Conservation (phyloP, 2,113 vertebrate genomes). For the Crotalus horridus region DNA sequence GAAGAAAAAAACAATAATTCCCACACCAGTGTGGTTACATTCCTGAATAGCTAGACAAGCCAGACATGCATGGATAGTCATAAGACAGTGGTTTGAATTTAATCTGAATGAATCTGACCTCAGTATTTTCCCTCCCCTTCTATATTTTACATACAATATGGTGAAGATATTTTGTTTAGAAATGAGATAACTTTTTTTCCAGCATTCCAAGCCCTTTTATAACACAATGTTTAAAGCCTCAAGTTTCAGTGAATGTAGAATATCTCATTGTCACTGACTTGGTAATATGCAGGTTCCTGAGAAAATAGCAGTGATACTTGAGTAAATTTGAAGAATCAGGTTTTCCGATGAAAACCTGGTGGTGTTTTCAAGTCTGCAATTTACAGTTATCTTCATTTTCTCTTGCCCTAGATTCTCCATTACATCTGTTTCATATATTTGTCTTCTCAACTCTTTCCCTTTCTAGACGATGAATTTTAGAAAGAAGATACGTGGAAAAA, state of each 20-base stretch:
- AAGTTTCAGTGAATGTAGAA: neutral
- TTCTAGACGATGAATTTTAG: neutral
- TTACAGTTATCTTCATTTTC: neutral
- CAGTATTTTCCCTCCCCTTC: neutral
- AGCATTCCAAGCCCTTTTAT: neutral
- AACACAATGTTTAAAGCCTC: neutral
- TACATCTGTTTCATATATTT: neutral
- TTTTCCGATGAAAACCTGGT: no score
- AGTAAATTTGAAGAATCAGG: neutral
- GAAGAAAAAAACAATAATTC: neutral
- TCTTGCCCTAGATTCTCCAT: neutral
- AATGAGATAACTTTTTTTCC: neutral
- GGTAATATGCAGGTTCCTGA: neutral
- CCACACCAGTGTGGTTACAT: slow-evolving; percentile 13
- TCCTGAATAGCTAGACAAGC: slow-evolving; percentile 15
- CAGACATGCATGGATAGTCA: neutral
- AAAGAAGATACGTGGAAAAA: neutral
- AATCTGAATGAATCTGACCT: neutral
- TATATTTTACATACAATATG: neutral
- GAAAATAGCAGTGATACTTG: neutral
- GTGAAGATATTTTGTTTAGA: neutral
- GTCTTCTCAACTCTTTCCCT: neutral
- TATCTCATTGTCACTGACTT: no score
- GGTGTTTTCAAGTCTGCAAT: neutral
- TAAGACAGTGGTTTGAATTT: slow-evolving; percentile 19